phyloP scores from a whole-genome alignment of 2,888 invertebrate genomes.

The Spilarctia lutea region DNA sequence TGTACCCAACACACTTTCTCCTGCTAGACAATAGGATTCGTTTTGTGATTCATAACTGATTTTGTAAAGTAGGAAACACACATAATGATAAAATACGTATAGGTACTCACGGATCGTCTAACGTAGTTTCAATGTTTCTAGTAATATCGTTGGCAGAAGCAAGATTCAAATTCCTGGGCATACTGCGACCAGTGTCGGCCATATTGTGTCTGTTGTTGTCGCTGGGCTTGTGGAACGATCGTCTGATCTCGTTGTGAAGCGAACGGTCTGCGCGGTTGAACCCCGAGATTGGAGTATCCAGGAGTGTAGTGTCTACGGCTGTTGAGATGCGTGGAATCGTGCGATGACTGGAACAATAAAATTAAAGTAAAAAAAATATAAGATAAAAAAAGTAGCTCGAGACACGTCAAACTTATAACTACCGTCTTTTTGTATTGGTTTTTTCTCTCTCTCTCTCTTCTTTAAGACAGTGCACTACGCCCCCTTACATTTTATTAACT shows the following conservation, averaged over 20 bases:
- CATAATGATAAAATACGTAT: background rate
- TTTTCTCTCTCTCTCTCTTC: too few relatives aligned
- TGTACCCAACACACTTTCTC: too few relatives aligned
- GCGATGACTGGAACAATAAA: slow-evolving; percentile 68
- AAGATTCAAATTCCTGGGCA: slow-evolving; percentile 86
- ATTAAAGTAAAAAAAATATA: background rate
- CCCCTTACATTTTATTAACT: background rate
- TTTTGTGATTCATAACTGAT: too few relatives aligned
- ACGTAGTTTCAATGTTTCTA: slow-evolving; percentile 32
- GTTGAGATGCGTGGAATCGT: slow-evolving; percentile 81
- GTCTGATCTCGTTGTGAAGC: slow-evolving; percentile 73
- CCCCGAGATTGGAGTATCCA: slow-evolving; percentile 59
- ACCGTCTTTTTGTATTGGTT: too few relatives aligned
- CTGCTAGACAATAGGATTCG: too few relatives aligned
- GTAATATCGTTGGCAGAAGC: slow-evolving; percentile 58
- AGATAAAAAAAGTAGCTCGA: background rate
- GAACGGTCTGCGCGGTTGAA: slow-evolving; percentile 69
- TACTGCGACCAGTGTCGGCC: slow-evolving; percentile 74
- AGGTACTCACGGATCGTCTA: slow-evolving; percentile 46
- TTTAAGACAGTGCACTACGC: background rate
- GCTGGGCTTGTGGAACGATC: slow-evolving; percentile 80
- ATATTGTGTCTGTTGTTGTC: slow-evolving; percentile 64
- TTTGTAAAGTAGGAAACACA: background rate
- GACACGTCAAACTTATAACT: too few relatives aligned
- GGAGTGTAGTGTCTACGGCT: slow-evolving; percentile 64